Evolutionary conservation across 1,140 invertebrate species (phyloP), one percentile per base, ranked within the genome.

Genomic region (Camponotus pennsylvanicus): DNA sequence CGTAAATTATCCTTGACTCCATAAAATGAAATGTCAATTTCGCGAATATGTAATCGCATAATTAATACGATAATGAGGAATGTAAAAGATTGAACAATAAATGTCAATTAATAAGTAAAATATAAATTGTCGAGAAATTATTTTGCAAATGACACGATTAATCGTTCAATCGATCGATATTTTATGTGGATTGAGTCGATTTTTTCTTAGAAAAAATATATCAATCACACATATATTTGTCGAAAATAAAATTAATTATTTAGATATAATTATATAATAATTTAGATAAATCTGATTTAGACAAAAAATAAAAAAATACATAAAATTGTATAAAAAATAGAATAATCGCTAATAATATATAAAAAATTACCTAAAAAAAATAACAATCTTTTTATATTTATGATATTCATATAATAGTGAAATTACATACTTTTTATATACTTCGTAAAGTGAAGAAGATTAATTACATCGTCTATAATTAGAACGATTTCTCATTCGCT

Each of bases 361-460:
- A 18, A 49, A 37, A 37, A 57, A 57, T 27, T 2, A 15, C 49
- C 32, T 27, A 27, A 27, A 32, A 40, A 13, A 59, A 18, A 27
- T 37, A 59, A 59, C 6, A 15, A 18, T 75, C 21, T 73, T 59
- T n/a, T 59, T 75, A 45, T 21, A 11, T n/a, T n/a, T 7, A 2
- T 40, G 13, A 5, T 42, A 13, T 42, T 59, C 4, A n/a, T 8
- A 13, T 13, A 42, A 77, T 63, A 18, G 34, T 18, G 15, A 15
- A 45, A 11, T 3, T 0, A 27, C 27, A 37, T 77, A 32, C 32
- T 77, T 77, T 59, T 63, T 79, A 21, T 18, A 78, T 3, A 34
- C 27, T 79, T 55, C 21, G 9, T 61, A 76, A 88, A 88, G 32
- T 71, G 42, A 57, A 88, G 67, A 64, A 52, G 67, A 84, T 79